Evolutionary conservation across 2,113 vertebrate species (phyloP), one percentile per base, ranked within the genome.

Genomic region (Dicrurus megarhynchus): DNA sequence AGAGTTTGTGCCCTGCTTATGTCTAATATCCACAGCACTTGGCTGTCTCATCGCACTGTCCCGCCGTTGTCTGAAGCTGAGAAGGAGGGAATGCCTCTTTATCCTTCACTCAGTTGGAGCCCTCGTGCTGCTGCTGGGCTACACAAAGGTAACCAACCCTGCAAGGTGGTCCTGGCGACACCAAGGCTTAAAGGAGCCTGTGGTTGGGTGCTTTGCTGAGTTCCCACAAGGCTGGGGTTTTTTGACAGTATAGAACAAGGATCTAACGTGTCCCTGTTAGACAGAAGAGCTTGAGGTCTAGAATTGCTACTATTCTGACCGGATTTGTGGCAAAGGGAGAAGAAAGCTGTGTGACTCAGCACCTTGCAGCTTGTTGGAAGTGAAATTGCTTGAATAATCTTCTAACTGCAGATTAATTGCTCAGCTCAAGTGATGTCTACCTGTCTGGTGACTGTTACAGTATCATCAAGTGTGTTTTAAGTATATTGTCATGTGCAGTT

Each of bases 371-470:
- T 83, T 87, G 41, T 13, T 93, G 53, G 46, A 85, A 79, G 52
- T 49, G n/a, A 90, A 90, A 89, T 83, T 74, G 79, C 30, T 67
- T 78, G 85, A 85, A 87, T 87, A 56, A 69, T 84, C 32, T 83
- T 91, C 70, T 69, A 91, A 22, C 47, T 75, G 79, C 44, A 84
- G 67, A 84, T 93, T 63, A 87, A 1, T 91, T 92, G n/a, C 52
- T 84, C 57, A 68, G 71, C 59, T 80, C 59, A 35, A 85, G 55
- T 59, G 86, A 68, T 69, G 55, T 50, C 39, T 85, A 3, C 47
- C 27, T 83, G 22, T n/a, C 24, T 41, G 55, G 47, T 73, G 69
- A 47, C 84, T 68, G 35, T 55, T 67, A 47, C 0, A 18, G 47
- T 46, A 9, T 49, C 78, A 71, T 41, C 28, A 64, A 89, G n/a